These are phyloP conservation scores for Sprattus sprattus DNA, from an alignment of 2,113 vertebrate genomes.

Conservation along the genomic window DNA sequence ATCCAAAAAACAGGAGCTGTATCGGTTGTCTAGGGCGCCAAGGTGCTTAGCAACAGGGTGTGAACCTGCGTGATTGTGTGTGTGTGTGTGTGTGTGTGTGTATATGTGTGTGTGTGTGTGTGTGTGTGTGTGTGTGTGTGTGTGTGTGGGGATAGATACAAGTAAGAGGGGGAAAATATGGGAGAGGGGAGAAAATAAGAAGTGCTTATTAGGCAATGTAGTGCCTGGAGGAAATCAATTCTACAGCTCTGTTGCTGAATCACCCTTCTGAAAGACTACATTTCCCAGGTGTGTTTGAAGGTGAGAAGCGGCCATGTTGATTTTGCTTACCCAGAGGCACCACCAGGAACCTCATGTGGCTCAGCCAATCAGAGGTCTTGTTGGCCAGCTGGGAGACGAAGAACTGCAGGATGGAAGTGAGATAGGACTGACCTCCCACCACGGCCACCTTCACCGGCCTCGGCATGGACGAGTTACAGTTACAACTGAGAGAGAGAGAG, in stretches of 20 bases:
- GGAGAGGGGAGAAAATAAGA: background rate
- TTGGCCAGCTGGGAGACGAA: slow-evolving; percentile 86
- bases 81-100: too few relatives aligned
- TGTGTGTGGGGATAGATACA: too few relatives aligned
- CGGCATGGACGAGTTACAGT: slow-evolving; percentile 87
- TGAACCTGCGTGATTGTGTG: slow-evolving; percentile 68
- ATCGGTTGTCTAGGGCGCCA: slow-evolving; percentile 82
- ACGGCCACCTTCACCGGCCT: slow-evolving; percentile 84
- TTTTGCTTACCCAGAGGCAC: slow-evolving; percentile 79
- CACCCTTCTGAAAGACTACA: background rate
- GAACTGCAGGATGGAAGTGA: slow-evolving; percentile 84
- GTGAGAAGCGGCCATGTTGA: background rate
- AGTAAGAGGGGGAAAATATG: background rate
- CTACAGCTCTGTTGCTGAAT: background rate
- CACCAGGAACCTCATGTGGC: slow-evolving; percentile 85
- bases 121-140: too few relatives aligned
- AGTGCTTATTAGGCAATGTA: background rate
- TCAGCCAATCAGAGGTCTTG: slow-evolving; percentile 88
- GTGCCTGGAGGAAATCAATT: background rate
- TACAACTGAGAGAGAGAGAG: slow-evolving; percentile 72
- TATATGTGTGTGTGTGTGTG: background rate
- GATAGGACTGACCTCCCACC: slow-evolving; percentile 82
- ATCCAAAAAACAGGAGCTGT: slow-evolving; percentile 81
- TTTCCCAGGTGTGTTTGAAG: background rate
- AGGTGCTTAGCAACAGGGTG: slow-evolving; percentile 87